phyloP scores from a whole-genome alignment of 1,140 invertebrate species.

The Dendrolimus kikuchii region DNA sequence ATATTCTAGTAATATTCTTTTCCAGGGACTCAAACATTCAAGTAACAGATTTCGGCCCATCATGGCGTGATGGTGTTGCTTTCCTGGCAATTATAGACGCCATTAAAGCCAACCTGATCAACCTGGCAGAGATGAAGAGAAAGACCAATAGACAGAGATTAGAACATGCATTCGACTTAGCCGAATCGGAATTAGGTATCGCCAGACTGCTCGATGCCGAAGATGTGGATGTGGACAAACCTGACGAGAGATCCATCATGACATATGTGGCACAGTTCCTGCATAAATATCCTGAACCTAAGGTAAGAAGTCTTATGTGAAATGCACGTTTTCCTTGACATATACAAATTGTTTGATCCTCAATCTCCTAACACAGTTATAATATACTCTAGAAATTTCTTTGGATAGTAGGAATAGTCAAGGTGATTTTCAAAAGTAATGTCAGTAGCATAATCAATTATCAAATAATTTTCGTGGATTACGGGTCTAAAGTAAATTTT shows the following conservation, averaged over 20 bases:
- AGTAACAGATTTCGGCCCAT: conserved; percentile 95
- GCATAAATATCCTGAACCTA: conserved; percentile 93
- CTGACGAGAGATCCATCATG: conserved; percentile 99
- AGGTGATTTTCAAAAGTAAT: too few relatives aligned
- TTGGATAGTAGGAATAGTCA: too few relatives aligned
- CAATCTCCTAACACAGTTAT: too few relatives aligned
- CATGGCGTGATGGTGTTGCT: conserved; percentile 97
- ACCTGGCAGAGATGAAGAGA: conserved; percentile 85
- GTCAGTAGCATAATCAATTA: too few relatives aligned
- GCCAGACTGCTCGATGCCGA: conserved; percentile 94
- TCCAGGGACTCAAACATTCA: conserved; percentile 88
- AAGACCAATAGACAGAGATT: conserved; percentile 86
- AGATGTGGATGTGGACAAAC: conserved; percentile 97
- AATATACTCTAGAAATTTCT: too few relatives aligned
- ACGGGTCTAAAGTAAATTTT: too few relatives aligned
- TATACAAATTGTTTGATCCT: too few relatives aligned
- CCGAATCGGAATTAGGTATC: conserved; percentile 94
- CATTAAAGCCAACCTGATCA: conserved; percentile 94
- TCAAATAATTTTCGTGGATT: too few relatives aligned
- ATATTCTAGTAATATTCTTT: conserved; percentile 6
- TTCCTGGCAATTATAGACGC: conserved; percentile 97
- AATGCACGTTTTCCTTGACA: too few relatives aligned
- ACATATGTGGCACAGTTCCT: conserved; percentile 99
- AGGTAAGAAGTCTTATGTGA: conserved; percentile 44
- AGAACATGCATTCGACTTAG: conserved; percentile 94